Evolutionary conservation across 2,797 vertebrate species (phyloP).

Genomic region (Eulemur albifrons): DNA sequence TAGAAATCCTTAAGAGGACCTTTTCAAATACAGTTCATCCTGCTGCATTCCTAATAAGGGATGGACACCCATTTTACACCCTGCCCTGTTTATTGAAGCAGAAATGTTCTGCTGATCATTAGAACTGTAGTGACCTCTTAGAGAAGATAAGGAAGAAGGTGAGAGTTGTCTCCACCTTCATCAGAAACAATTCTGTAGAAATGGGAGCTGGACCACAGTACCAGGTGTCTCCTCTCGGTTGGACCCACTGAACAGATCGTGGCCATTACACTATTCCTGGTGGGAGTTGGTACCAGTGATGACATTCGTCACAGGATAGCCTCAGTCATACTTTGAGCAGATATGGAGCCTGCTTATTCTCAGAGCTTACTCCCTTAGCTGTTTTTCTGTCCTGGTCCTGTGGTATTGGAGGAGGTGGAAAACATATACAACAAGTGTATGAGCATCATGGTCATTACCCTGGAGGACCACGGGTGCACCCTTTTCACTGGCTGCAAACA

Average conservation of each 20-base stretch:
- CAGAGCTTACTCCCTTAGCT: background rate
- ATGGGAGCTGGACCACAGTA: background rate
- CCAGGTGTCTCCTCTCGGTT: background rate
- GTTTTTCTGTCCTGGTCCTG: background rate
- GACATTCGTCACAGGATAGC: rapidly evolving
- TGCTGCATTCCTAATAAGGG: background rate
- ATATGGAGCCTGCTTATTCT: background rate
- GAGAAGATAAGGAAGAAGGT: background rate
- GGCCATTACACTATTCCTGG: rapidly evolving
- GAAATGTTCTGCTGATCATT: background rate
- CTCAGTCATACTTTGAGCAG: background rate
- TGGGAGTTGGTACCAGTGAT: rapidly evolving
- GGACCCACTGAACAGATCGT: background rate
- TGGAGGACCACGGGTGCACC: background rate
- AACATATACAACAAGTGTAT: too few relatives aligned
- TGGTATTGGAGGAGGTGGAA: background rate
- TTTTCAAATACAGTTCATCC: too few relatives aligned
- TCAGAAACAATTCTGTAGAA: background rate
- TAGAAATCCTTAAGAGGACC: background rate
- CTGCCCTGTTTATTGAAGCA: background rate
- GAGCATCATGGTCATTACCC: background rate
- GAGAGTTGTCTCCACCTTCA: background rate
- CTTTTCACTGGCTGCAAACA: background rate
- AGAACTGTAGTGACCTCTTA: background rate
- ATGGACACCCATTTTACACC: background rate